Evolutionary conservation across 2,797 vertebrate species (phyloP).

Genomic region (Coregonus ussuriensis): DNA sequence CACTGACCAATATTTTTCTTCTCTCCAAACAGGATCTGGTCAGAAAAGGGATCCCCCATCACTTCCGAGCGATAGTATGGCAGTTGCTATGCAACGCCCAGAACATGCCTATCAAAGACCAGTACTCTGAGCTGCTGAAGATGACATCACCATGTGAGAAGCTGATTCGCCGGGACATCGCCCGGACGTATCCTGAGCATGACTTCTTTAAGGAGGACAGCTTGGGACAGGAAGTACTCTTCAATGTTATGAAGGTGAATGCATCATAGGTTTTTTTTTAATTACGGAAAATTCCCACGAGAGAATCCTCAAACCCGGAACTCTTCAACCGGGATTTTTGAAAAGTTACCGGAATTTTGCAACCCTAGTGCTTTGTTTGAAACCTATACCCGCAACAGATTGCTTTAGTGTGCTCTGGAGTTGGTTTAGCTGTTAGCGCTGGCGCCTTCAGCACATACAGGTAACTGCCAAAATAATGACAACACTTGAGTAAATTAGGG

Average conservation of each 20-base stretch:
- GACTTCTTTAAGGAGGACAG: constrained; percentile 99
- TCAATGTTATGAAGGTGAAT: constrained; percentile 98
- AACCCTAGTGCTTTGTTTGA: too few relatives aligned
- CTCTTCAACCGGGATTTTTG: too few relatives aligned
- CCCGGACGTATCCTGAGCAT: constrained; percentile 96
- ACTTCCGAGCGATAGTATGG: constrained; percentile 98
- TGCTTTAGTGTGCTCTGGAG: background rate
- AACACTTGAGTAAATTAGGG: too few relatives aligned
- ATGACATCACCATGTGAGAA: constrained; percentile 99
- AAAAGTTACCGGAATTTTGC: too few relatives aligned
- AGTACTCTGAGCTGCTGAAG: constrained; percentile 97
- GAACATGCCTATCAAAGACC: constrained; percentile 96
- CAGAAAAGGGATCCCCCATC: constrained; percentile 95
- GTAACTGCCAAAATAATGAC: too few relatives aligned
- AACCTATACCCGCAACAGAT: too few relatives aligned
- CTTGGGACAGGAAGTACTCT: constrained; percentile 96
- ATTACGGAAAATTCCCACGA: background rate
- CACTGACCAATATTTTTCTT: background rate
- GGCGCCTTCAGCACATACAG: too few relatives aligned
- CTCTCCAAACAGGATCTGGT: constrained; percentile 85
- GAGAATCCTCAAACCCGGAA: background rate
- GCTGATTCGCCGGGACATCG: constrained; percentile 95
- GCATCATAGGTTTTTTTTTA: background rate
- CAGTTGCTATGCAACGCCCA: constrained; percentile 94
- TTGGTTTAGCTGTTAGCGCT: background rate